These are phyloP conservation scores for Lacerta agilis DNA, from an alignment of 2,797 vertebrate species.

Conservation along the genomic window DNA sequence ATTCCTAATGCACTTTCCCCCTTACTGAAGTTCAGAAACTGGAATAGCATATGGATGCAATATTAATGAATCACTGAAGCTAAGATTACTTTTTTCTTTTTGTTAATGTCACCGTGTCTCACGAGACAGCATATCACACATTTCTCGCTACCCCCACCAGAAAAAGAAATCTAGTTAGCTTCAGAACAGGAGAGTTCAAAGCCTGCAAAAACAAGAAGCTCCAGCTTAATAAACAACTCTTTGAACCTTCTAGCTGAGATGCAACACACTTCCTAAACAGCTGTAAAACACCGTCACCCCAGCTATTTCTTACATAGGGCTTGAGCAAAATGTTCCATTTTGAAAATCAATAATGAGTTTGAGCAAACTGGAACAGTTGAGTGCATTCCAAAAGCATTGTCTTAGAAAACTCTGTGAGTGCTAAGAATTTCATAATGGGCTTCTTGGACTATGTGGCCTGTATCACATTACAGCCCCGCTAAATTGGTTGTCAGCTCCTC, in stretches of 20 bases:
- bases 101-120: background rate
- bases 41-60: background rate
- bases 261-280: conserved; percentile 11
- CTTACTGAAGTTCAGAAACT: background rate
- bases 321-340: conserved; percentile 17
- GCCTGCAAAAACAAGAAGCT: conserved; percentile 11
- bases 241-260: conserved; percentile 11
- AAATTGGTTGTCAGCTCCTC: background rate
- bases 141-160: background rate
- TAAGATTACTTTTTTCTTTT: background rate
- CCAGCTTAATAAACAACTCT: background rate
- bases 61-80: conserved; percentile 22
- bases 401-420: conserved; percentile 29
- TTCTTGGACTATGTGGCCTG: background rate
- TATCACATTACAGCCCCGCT: background rate
- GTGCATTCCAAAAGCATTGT: background rate
- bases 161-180: conserved; percentile 20
- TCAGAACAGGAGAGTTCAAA: background rate
- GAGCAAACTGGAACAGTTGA: conserved; percentile 26
- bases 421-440: conserved; percentile 15
- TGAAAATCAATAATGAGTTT: conserved; percentile 17
- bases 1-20: background rate
- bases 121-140: background rate
- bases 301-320: conserved; percentile 24
- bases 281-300: conserved; percentile 16